A percentile compares a stretch with the other conserved stretches of the same genome.
These are phyloP conservation scores for Neoseiulus cucumeris DNA, from an alignment of 1,140 invertebrate genomes.

Conservation along the genomic window DNA sequence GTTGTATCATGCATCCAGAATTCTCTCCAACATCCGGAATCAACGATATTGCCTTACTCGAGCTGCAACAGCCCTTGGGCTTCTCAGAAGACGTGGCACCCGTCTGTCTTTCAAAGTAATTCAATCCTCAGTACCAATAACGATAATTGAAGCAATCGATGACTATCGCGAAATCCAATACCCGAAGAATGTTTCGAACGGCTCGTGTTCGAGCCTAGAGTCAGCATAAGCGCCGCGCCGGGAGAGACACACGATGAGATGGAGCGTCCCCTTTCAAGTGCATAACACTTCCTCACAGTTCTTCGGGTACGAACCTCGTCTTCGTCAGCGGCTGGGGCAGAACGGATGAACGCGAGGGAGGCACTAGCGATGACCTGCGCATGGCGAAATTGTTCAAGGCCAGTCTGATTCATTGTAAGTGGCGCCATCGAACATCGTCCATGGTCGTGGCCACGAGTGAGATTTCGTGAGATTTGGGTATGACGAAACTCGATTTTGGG, in stretches of 20 bases:
- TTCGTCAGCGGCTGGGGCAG: constrained; percentile 5
- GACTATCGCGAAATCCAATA: no score
- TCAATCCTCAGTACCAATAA: background rate
- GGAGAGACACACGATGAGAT: no score
- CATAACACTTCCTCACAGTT: no score
- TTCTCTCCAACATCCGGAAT: background rate
- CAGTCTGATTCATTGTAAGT: constrained; percentile 1
- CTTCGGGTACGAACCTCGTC: background rate
- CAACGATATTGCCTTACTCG: background rate
- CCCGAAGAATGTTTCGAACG: no score
- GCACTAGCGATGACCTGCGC: background rate
- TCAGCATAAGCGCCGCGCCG: no score
- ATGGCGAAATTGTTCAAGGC: background rate
- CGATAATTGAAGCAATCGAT: no score
- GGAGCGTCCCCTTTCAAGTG: no score
- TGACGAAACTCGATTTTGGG: background rate
- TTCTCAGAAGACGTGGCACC: background rate
- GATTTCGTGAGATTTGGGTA: background rate
- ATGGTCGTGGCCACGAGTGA: background rate
- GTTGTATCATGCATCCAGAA: background rate
- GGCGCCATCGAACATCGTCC: background rate
- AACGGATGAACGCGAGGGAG: background rate
- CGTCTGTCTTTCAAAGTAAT: background rate
- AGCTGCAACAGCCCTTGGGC: background rate
- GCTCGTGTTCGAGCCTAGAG: no score